These are phyloP conservation scores for Drosophila albomicans DNA, from an alignment of 1,140 invertebrate species.

Conservation along the genomic window DNA sequence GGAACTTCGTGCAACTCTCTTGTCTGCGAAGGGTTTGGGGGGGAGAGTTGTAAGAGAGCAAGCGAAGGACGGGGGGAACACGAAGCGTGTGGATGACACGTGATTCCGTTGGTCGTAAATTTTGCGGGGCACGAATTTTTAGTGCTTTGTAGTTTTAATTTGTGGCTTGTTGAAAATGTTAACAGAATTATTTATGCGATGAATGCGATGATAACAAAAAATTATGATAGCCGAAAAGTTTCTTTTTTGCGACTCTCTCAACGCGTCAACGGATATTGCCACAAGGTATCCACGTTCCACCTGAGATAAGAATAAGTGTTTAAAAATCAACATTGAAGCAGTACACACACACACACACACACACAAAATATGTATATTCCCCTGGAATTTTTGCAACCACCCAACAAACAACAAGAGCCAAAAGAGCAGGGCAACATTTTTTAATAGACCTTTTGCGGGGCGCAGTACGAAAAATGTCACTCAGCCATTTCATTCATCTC, in stretches of 20 bases:
- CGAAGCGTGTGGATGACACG: slow-evolving; percentile 81
- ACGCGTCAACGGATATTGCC: slow-evolving; percentile 64
- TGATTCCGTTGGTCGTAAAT: slow-evolving; percentile 83
- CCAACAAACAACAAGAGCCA: slow-evolving; percentile 1
- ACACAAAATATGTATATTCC: background rate
- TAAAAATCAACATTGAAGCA: slow-evolving; percentile 25
- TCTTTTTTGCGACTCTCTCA: slow-evolving; percentile 33
- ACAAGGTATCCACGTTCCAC: slow-evolving; percentile 45
- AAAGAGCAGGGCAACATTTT: slow-evolving; percentile 21
- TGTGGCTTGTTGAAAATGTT: slow-evolving; percentile 81
- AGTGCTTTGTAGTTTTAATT: slow-evolving; percentile 84
- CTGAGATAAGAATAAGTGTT: slow-evolving; percentile 49
- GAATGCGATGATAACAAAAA: slow-evolving; percentile 50
- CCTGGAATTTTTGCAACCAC: slow-evolving; percentile 44
- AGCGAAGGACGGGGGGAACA: slow-evolving; percentile 18
- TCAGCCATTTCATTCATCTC: slow-evolving; percentile 74
- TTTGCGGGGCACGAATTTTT: slow-evolving; percentile 65
- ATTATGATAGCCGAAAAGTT: slow-evolving; percentile 55
- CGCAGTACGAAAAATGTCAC: slow-evolving; percentile 66
- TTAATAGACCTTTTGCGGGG: slow-evolving; percentile 52
- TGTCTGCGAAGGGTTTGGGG: background rate
- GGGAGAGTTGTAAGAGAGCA: slow-evolving; percentile 8
- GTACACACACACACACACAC: background rate
- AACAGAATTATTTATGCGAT: slow-evolving; percentile 83
- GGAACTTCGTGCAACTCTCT: slow-evolving; percentile 44